These are phyloP conservation scores for Hofmannophila pseudospretella DNA, from an alignment of 2,888 invertebrate species.

Conservation along the genomic window DNA sequence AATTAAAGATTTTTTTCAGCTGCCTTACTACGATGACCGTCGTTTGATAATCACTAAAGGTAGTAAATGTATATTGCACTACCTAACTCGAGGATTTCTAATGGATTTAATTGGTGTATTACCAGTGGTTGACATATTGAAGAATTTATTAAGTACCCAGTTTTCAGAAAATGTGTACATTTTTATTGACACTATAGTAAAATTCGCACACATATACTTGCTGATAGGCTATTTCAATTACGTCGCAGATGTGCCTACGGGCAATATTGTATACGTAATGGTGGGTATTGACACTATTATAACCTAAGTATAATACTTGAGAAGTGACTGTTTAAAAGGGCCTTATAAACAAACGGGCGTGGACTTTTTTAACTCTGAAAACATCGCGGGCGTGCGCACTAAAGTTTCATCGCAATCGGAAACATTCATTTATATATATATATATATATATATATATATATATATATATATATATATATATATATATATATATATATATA, in stretches of 20 bases:
- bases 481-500: too few relatives aligned
- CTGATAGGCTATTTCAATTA: conserved; percentile 48
- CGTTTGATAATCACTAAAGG: conserved; percentile 39
- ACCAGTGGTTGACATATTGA: conserved; percentile 25
- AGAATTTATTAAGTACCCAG: background rate
- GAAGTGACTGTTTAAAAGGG: too few relatives aligned
- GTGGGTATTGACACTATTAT: too few relatives aligned
- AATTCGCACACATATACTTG: conserved; percentile 50
- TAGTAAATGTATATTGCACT: conserved; percentile 32
- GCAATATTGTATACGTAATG: background rate
- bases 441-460: too few relatives aligned
- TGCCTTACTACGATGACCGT: conserved; percentile 40
- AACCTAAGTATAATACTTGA: too few relatives aligned
- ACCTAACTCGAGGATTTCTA: conserved; percentile 40
- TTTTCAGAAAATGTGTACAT: conserved; percentile 16
- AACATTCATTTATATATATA: too few relatives aligned
- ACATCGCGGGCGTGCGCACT: too few relatives aligned
- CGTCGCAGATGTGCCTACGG: conserved; percentile 35
- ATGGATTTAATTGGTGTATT: conserved; percentile 39
- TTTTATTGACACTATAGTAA: conserved; percentile 25
- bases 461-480: too few relatives aligned
- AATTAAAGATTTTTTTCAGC: conserved; percentile 26
- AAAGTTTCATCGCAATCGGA: too few relatives aligned
- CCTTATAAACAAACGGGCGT: too few relatives aligned
- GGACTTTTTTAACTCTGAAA: too few relatives aligned